Conservation (phyloP, 53 echinoderm and acorn worm species). For the Paelopatides confundens region DNA sequence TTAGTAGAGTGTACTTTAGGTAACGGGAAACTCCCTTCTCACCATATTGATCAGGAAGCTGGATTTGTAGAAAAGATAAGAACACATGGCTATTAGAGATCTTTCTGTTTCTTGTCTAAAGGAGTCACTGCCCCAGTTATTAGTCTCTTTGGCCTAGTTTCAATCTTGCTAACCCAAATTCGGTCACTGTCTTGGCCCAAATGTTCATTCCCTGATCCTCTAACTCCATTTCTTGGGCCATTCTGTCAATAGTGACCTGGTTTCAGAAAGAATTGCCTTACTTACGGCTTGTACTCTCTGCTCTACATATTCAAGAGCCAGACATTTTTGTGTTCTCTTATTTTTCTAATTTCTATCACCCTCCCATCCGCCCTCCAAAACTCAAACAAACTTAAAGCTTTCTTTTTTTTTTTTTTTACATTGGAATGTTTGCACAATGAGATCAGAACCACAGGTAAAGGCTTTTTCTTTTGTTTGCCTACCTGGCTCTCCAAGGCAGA, state of each 20-base stretch:
- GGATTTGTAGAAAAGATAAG: constrained; percentile 34
- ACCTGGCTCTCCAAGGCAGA: constrained; percentile 38
- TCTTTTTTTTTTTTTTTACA: not conserved
- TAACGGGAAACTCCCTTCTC: constrained; percentile 33
- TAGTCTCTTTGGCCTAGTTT: constrained; percentile 52
- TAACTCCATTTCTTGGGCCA: constrained; percentile 56
- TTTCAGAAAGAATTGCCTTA: constrained; percentile 51
- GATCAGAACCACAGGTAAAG: constrained; percentile 33
- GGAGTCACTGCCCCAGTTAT: constrained; percentile 52
- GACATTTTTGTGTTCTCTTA: constrained; percentile 40
- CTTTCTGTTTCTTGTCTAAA: constrained; percentile 30
- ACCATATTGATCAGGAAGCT: constrained; percentile 50
- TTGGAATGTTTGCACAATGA: constrained; percentile 46
- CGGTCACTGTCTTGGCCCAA: constrained; percentile 40
- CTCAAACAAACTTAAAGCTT: constrained; percentile 43
- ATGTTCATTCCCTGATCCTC: constrained; percentile 44
- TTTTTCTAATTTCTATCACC: constrained; percentile 24
- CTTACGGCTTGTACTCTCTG: constrained; percentile 38
- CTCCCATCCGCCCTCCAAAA: constrained; percentile 38
- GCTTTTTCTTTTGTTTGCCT: constrained; percentile 46
- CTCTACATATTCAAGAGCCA: constrained; percentile 49
- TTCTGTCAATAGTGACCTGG: constrained; percentile 55
- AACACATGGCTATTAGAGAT: constrained; percentile 28
- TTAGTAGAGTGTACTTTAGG: not conserved
- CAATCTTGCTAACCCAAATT: constrained; percentile 51